Conservation (phyloP, 2,888 invertebrate species). For the Syrista parreyssii region DNA sequence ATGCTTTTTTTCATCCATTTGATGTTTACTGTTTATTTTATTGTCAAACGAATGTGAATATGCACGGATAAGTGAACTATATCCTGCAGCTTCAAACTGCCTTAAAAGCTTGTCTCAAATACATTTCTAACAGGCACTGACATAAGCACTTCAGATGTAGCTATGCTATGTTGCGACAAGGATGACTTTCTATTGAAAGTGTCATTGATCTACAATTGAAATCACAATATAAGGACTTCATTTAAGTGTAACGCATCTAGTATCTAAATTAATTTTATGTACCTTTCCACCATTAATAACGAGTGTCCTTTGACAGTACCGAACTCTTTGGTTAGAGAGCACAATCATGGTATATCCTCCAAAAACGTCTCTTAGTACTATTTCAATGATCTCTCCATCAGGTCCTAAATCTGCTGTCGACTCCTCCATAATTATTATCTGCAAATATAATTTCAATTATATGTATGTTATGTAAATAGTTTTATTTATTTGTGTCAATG, state of each 20-base stretch:
- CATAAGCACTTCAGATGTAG: conserved; percentile 22
- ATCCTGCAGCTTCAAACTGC: neutral
- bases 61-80: neutral
- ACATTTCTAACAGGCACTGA: conserved; percentile 30
- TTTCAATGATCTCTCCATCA: conserved; percentile 39
- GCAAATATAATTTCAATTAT: neutral
- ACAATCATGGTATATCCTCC: conserved; percentile 41
- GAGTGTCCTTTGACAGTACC: conserved; percentile 31
- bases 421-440: conserved; percentile 45
- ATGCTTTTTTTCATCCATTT: neutral
- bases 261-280: neutral
- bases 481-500: conserved; percentile 5
- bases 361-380: conserved; percentile 39
- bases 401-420: conserved; percentile 33
- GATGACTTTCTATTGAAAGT: conserved; percentile 23
- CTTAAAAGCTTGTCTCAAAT: conserved; percentile 34
- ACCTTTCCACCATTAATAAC: conserved; percentile 31
- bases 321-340: conserved; percentile 37
- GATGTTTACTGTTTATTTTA: neutral
- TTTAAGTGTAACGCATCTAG: neutral
- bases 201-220: conserved; percentile 16
- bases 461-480: conserved; percentile 9
- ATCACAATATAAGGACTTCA: neutral
- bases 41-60: neutral
- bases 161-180: conserved; percentile 24